Base-by-base conservation (phyloP, 1,140 invertebrate genomes). In the Venturia canescens region DNA sequence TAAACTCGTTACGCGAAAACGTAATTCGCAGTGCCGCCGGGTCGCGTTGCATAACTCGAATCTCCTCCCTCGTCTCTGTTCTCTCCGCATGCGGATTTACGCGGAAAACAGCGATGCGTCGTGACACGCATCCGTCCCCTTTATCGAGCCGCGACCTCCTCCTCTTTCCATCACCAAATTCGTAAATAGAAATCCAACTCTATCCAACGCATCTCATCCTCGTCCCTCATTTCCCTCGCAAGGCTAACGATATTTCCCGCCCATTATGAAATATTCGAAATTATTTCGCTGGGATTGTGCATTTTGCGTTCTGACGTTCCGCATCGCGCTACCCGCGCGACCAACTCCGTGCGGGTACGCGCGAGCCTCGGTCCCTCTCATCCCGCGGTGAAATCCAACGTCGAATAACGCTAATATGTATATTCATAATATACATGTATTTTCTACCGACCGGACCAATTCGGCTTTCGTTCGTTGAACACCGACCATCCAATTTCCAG, bases 261-360 rank as follows among this genome's bases (percentile, higher is more conserved):
- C 87, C 88, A 88, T 90, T 89, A 89, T 90, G 89, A 91, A 91
- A 92, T 91, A 90, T 89, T 90, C 88, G 86, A 89, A 91, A 91
- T 91, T 85, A 91, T 91, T 92, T 88, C 86, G 34, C 80, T 86
- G 84, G 86, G 86, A 89, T 89, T 88, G 89, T 88, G 87, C 88
- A 91, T 91, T 90, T 89, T 89, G 5, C 38, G 89, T 91, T 91
- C 89, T 87, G 87, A 87, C 85, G 86, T 86, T 86, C 86, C 38
- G 7, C 38, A 85, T 84, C 83, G 31, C 80, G 82, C 66, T 31
- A 63, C 66, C 23, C 60, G 7, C 38, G 60, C 75, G 57, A 66
- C 75, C 75, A 60, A 31, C 15, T 15, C n/a, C n/a, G n/a, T n/a
- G 66, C 29, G 66, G 66, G 66, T 31, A 31, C 9, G n/a, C 60